Conservation (phyloP, 2,797 vertebrate species). For the Champsocephalus gunnari region DNA sequence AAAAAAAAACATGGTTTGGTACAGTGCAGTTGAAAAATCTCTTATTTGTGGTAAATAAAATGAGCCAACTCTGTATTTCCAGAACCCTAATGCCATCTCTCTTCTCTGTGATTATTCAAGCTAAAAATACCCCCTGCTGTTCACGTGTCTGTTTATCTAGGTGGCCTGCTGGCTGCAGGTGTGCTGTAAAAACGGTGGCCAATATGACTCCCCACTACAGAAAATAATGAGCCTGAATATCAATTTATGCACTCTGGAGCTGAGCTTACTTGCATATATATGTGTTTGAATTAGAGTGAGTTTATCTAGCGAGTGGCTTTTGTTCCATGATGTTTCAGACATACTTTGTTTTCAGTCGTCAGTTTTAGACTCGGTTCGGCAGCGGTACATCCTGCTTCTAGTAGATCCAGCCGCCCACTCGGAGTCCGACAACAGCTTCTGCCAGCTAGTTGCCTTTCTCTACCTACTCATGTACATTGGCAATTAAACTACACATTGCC, state of each 20-base stretch:
- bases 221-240: conserved; percentile 34
- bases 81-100: conserved; percentile 40
- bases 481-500: conserved; percentile 45
- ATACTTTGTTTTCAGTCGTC: not conserved
- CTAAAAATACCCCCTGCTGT: conserved; percentile 82
- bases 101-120: conserved; percentile 72
- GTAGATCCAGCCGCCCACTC: conserved; percentile 62
- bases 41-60: conserved; percentile 65
- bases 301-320: not conserved
- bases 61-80: conserved; percentile 48
- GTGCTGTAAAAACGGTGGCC: conserved; percentile 45
- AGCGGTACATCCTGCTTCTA: conserved; percentile 45
- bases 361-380: conserved; percentile 24
- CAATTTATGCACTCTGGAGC: not conserved
- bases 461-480: conserved; percentile 61
- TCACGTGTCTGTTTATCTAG: conserved; percentile 69
- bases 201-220: conserved; percentile 19
- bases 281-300: not conserved
- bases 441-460: conserved; percentile 62
- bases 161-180: conserved; percentile 58
- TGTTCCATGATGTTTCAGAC: conserved; percentile 20
- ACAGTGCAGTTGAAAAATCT: conserved; percentile 64
- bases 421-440: conserved; percentile 48
- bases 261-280: not conserved
- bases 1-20: conserved; percentile 61